phyloP scores from a whole-genome alignment of 2,888 invertebrate genomes.

The Archaeoteleia sp. region DNA sequence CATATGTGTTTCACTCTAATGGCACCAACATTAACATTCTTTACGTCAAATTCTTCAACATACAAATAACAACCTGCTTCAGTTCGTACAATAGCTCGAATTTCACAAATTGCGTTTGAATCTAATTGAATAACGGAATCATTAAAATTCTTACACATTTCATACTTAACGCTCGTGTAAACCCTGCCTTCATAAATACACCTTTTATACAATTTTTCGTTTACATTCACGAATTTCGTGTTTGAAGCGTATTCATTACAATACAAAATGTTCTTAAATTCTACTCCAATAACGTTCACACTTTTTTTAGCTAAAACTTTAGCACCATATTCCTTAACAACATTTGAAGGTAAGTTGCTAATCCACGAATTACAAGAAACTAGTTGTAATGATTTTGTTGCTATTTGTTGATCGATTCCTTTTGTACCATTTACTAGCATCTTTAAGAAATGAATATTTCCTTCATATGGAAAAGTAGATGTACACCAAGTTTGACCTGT shows the following conservation, averaged over 20 bases:
- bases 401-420: constrained; percentile 2
- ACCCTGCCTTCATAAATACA: not conserved
- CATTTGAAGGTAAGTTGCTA: not conserved
- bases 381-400: not conserved
- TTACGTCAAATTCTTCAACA: not conserved
- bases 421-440: constrained; percentile 1
- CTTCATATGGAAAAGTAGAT: not conserved
- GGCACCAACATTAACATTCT: no score
- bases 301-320: no score
- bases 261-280: not conserved
- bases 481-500: not conserved
- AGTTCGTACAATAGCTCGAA: not conserved
- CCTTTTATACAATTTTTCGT: not conserved
- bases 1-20: no score
- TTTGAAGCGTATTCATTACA: no score
- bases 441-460: not conserved
- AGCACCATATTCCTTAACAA: not conserved
- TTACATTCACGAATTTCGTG: no score
- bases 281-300: no score
- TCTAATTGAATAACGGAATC: not conserved
- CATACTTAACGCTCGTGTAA: constrained; percentile 1
- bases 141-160: not conserved
- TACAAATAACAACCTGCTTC: not conserved
- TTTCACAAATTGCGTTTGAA: not conserved
- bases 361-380: not conserved